Percentiles rank a stretch among this genome's conserved stretches.
phyloP scores from a whole-genome alignment of 2,797 vertebrate species.

The Pitangus sulphuratus region DNA sequence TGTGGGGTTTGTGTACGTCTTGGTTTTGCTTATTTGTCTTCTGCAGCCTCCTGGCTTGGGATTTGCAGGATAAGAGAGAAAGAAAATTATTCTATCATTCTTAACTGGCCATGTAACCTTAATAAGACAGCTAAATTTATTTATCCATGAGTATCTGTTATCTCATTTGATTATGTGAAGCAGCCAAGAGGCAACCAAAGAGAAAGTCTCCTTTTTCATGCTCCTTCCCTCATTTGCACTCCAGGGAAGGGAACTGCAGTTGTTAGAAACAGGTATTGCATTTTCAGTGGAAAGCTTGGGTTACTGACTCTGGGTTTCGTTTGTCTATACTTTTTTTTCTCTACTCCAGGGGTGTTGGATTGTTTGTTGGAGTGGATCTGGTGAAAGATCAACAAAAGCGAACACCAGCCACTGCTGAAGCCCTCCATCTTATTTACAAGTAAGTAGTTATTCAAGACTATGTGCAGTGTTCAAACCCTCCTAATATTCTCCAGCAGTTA shows the following conservation, averaged over 20 bases:
- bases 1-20: fast-evolving
- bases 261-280: neutral
- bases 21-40: neutral
- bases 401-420: slow-evolving; percentile 92
- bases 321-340: neutral
- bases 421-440: slow-evolving; percentile 93
- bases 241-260: neutral
- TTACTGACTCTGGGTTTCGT: neutral
- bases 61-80: neutral
- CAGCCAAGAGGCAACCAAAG: neutral
- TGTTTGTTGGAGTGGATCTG: slow-evolving; percentile 93
- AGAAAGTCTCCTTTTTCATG: neutral
- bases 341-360: slow-evolving; percentile 84
- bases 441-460: slow-evolving; percentile 59
- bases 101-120: neutral
- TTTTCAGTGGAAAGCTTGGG: neutral
- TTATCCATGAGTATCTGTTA: neutral
- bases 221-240: fast-evolving
- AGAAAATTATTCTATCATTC: neutral
- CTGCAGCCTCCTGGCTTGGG: neutral
- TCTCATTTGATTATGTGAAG: neutral
- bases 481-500: neutral
- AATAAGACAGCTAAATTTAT: neutral
- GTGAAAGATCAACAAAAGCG: slow-evolving; percentile 86
- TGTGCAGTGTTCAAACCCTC: neutral